A percentile compares a stretch with the other conserved stretches of the same genome.
These are phyloP conservation scores for Pseudois nayaur DNA, from an alignment of 2,113 vertebrate genomes.

Conservation along the genomic window DNA sequence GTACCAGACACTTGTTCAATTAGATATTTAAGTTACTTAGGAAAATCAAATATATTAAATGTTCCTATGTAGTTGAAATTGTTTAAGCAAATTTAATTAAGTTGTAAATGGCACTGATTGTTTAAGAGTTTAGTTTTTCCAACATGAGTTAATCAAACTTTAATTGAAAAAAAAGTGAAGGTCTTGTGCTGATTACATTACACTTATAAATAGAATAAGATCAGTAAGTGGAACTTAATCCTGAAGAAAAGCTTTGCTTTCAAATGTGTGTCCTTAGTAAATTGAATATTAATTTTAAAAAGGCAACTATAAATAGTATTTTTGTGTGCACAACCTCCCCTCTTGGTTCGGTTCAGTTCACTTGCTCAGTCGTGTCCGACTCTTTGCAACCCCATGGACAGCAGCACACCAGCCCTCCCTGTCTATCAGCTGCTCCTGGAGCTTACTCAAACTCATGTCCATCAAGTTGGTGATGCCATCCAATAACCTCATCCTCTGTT, in stretches of 20 bases:
- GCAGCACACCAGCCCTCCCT: not conserved
- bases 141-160: conserved; percentile 58
- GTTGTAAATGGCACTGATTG: conserved; percentile 39
- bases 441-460: not conserved
- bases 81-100: conserved; percentile 67
- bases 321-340: not conserved
- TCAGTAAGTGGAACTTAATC: conserved; percentile 24
- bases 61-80: conserved; percentile 47
- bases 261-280: conserved; percentile 16
- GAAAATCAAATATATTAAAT: conserved; percentile 57
- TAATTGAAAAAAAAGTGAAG: conserved; percentile 49
- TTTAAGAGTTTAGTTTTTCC: conserved; percentile 45
- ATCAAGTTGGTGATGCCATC: not conserved
- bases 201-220: conserved; percentile 46
- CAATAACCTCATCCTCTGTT: not conserved
- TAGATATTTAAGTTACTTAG: conserved; percentile 47
- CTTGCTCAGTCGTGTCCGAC: accelerated
- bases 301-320: not conserved
- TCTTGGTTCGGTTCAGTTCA: not conserved
- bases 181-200: conserved; percentile 33
- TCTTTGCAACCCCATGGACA: not conserved
- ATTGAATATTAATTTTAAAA: conserved; percentile 25
- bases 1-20: conserved; percentile 19
- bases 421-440: not conserved
- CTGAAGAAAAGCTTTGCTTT: conserved; percentile 23